Evolutionary conservation across 2,797 vertebrate species (phyloP).

Genomic region (Alosa sapidissima): DNA sequence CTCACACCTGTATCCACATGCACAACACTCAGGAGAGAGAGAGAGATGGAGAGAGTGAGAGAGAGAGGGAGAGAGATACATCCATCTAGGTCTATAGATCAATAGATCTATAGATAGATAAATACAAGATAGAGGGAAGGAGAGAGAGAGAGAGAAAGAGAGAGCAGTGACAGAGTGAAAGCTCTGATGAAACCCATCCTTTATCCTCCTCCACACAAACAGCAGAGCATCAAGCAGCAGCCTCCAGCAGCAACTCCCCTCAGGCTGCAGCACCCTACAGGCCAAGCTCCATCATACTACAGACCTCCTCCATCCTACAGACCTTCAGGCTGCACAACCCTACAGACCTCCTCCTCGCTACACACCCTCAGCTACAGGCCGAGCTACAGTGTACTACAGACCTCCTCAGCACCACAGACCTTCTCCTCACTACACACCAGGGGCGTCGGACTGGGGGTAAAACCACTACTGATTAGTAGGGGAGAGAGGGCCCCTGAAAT

Average conservation of each 20-base stretch:
- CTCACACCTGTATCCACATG: neutral
- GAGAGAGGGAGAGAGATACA: neutral
- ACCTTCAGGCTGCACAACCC: no score
- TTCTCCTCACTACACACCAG: no score
- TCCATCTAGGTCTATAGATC: no score
- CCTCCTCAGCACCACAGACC: neutral
- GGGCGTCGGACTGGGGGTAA: no score
- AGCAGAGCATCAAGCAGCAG: neutral
- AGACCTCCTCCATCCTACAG: neutral
- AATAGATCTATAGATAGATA: no score
- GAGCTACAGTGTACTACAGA: no score
- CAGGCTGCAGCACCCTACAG: neutral
- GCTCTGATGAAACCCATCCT: neutral
- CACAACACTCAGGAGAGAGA: neutral
- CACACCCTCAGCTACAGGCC: neutral
- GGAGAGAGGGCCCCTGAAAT: no score
- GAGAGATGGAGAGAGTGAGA: neutral
- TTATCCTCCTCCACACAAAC: constrained; percentile 11
- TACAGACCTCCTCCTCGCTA: no score
- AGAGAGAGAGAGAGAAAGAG: neutral
- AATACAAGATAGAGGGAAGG: neutral
- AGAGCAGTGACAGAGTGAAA: neutral
- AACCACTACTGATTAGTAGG: no score
- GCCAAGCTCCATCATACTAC: neutral
- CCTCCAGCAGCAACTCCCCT: neutral